phyloP scores from a whole-genome alignment of 2,888 invertebrate genomes.

The Carterocephalus palaemon region DNA sequence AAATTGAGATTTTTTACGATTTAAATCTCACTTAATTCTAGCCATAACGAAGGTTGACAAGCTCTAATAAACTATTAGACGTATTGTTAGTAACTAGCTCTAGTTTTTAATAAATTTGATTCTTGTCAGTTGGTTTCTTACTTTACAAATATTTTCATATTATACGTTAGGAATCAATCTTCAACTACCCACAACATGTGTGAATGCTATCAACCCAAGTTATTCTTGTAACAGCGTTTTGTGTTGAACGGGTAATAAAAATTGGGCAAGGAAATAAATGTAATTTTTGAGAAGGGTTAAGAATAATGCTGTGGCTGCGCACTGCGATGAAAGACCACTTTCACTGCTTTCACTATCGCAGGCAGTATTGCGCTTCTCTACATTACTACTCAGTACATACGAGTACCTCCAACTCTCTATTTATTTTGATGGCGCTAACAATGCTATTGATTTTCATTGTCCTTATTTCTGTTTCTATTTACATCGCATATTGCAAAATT shows the following conservation, averaged over 20 bases:
- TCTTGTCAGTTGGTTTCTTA: no score
- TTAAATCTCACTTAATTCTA: conserved; percentile 5
- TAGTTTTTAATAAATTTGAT: no score
- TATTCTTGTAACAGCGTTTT: no score
- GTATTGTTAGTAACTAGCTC: conserved; percentile 6
- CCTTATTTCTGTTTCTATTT: conserved; percentile 59
- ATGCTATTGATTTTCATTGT: conserved; percentile 64
- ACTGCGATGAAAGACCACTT: conserved; percentile 50
- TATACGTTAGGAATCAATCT: no score
- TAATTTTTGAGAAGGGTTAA: conserved; percentile 35
- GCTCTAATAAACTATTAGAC: conserved; percentile 12
- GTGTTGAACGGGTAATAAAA: conserved; percentile 2
- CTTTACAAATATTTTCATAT: no score
- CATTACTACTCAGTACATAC: conserved; percentile 47
- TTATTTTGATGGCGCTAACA: conserved; percentile 66
- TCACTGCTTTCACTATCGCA: conserved; percentile 74
- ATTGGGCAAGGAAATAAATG: conserved; percentile 20
- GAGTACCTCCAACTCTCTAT: conserved; percentile 68
- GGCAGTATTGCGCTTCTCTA: conserved; percentile 53
- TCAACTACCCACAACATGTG: no score
- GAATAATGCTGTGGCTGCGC: conserved; percentile 39
- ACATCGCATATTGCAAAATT: conserved; percentile 60
- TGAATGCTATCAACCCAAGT: no score
- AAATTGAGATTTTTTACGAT: no score
- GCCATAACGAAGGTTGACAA: conserved; percentile 21